Percentiles rank a stretch among this genome's conserved stretches.
Evolutionary conservation across 2,888 invertebrate species (phyloP).

Genomic region (Empis livida): DNA sequence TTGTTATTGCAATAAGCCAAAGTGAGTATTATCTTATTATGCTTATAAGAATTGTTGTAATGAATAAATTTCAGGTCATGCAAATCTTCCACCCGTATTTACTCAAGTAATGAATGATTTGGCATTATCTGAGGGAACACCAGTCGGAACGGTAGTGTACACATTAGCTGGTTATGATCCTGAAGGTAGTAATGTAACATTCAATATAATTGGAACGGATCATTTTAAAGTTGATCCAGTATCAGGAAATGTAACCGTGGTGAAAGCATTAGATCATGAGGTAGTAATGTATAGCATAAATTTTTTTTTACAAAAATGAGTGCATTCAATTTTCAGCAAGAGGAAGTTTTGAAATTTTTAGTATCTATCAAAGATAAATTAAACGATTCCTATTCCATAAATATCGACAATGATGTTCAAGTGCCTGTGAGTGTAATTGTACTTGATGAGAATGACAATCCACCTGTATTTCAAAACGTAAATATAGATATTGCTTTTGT

Average conservation of each 20-base stretch:
- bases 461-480: constrained; percentile 66
- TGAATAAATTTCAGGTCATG: constrained; percentile 21
- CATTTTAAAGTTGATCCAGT: constrained; percentile 62
- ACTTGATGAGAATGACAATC: constrained; percentile 78
- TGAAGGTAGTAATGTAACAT: constrained; percentile 56
- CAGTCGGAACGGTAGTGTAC: constrained; percentile 67
- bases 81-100: constrained; percentile 60
- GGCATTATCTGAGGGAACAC: constrained; percentile 63
- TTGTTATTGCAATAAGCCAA: too few relatives aligned
- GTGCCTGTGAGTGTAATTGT: constrained; percentile 72
- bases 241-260: constrained; percentile 67
- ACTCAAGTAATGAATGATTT: constrained; percentile 63
- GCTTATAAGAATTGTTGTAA: background rate
- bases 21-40: background rate
- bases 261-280: constrained; percentile 71
- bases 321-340: constrained; percentile 42
- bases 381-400: constrained; percentile 41
- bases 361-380: constrained; percentile 72
- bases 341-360: constrained; percentile 63
- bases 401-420: constrained; percentile 56
- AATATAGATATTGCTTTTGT: constrained; percentile 22
- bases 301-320: background rate
- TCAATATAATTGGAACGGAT: constrained; percentile 67
- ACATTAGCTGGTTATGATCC: constrained; percentile 68
- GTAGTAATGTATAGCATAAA: constrained; percentile 32